Evolutionary conservation across 2,113 vertebrate genomes (phyloP), one percentile per base, ranked within the genome.

Genomic region (Ciconia maguari): DNA sequence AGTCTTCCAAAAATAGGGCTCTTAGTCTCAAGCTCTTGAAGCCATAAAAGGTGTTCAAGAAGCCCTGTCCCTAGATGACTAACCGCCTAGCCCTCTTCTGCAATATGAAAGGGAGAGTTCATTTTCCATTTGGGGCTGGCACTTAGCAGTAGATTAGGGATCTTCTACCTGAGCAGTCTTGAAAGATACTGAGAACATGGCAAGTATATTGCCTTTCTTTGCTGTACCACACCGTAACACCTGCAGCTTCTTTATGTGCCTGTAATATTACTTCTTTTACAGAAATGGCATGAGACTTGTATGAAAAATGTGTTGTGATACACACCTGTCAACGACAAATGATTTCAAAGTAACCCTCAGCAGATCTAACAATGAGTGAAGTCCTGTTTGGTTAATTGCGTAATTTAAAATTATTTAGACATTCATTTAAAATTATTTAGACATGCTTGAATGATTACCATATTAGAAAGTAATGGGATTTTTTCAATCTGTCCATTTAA

Each of bases 41-140:
- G 86, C 96, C 97, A 91, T 97, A 97, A 96, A 98, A 97, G 96
- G 96, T 92, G 83, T 75, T 44, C 72, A 78, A 65, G 84, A 76
- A 83, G 75, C 49, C 65, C 69, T 82, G 83, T 84, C 96, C 93
- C 94, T 66, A 44, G 94, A 96, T 95, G 79, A 90, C 42, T 48
- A 48, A 75, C 90, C 34, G 55, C 88, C 38, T 90, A 71, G 68
- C 75, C 69, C 34, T 91, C 58, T 62, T 71, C 83, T 87, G 52
- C 84, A 29, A 42, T 44, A 44, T 34, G 38, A 78, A 83, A 83
- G 60, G 22, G 52, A 46, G 54, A 38, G 17, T 72, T 60, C 51
- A 26, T 55, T 36, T 41, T 48, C 60, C 58, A 44, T 48, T 62
- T 26, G 49, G 17, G 54, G 41, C 36, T 30, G 62, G 25, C 15